Evolutionary conservation across 2,888 invertebrate species (phyloP).

Genomic region (Caenorhabditis sp.): DNA sequence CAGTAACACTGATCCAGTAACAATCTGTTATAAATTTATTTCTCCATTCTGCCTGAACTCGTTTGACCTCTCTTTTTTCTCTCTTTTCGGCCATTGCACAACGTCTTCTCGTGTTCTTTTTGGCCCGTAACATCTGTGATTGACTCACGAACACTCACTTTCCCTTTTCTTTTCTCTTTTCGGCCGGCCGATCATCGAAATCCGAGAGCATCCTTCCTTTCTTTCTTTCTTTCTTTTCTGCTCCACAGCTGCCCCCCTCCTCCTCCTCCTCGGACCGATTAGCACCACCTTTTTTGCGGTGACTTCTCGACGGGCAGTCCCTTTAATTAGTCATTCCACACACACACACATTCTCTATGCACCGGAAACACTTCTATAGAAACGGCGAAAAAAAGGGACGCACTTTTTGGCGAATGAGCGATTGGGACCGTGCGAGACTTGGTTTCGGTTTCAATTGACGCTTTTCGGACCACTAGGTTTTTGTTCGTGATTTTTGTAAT

Average conservation of each 20-base stretch:
- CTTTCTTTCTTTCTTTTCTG: constrained; percentile 1
- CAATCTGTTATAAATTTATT: no score
- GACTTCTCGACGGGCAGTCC: constrained; percentile 5
- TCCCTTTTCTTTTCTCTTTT: background rate
- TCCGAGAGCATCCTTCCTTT: background rate
- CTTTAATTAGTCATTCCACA: constrained; percentile 45
- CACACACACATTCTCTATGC: constrained; percentile 13
- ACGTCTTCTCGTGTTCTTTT: background rate
- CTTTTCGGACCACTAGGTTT: no score
- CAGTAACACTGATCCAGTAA: no score
- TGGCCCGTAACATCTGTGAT: background rate
- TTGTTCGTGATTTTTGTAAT: no score
- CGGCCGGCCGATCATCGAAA: constrained; percentile 9
- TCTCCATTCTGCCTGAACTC: constrained; percentile 17
- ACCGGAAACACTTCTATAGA: constrained; percentile 24
- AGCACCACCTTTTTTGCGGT: constrained; percentile 32
- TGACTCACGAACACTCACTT: no score
- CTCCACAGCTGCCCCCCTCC: constrained; percentile 27
- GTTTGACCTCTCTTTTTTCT: constrained; percentile 19
- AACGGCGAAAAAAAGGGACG: constrained; percentile 1
- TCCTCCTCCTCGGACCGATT: constrained; percentile 22
- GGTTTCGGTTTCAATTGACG: no score
- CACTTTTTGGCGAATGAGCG: no score
- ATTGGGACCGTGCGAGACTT: no score
- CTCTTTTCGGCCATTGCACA: no score